A percentile compares a stretch with the other conserved stretches of the same genome.
These are phyloP conservation scores for Drepana falcataria DNA, from an alignment of 2,888 invertebrate species.

Conservation along the genomic window DNA sequence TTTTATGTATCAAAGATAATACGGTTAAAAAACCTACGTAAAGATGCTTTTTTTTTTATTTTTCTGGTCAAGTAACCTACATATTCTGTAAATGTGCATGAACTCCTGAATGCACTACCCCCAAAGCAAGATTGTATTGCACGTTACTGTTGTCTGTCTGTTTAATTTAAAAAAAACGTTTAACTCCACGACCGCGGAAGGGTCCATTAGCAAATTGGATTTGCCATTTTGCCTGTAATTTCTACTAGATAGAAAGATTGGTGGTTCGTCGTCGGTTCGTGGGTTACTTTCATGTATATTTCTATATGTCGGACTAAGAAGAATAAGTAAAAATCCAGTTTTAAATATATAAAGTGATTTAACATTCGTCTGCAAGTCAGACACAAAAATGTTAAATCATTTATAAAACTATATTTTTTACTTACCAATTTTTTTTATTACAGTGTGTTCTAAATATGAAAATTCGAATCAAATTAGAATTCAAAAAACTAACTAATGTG, in stretches of 20 bases:
- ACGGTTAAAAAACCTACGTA: too few relatives aligned
- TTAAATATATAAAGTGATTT: too few relatives aligned
- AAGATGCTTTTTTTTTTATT: slow-evolving; percentile 9
- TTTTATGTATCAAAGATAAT: too few relatives aligned
- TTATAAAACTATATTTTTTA: neutral
- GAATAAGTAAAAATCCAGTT: neutral
- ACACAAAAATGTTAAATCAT: too few relatives aligned
- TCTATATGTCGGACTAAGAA: neutral
- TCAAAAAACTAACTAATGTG: neutral
- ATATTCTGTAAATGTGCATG: slow-evolving; percentile 67
- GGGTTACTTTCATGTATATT: neutral
- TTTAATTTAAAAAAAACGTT: slow-evolving; percentile 38
- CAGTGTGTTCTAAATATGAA: too few relatives aligned
- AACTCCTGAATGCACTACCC: slow-evolving; percentile 71
- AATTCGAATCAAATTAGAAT: too few relatives aligned
- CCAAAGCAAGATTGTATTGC: slow-evolving; percentile 70
- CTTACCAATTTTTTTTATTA: neutral
- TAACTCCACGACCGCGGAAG: slow-evolving; percentile 46
- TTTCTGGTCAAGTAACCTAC: slow-evolving; percentile 41
- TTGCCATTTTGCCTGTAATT: slow-evolving; percentile 10
- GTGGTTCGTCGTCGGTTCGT: neutral
- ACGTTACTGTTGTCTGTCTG: slow-evolving; percentile 58
- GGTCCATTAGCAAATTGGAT: slow-evolving; percentile 66
- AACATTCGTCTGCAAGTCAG: too few relatives aligned
- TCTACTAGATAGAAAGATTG: neutral